These are phyloP conservation scores for Parambassis ranga DNA, from an alignment of 2,797 vertebrate genomes.

Conservation along the genomic window DNA sequence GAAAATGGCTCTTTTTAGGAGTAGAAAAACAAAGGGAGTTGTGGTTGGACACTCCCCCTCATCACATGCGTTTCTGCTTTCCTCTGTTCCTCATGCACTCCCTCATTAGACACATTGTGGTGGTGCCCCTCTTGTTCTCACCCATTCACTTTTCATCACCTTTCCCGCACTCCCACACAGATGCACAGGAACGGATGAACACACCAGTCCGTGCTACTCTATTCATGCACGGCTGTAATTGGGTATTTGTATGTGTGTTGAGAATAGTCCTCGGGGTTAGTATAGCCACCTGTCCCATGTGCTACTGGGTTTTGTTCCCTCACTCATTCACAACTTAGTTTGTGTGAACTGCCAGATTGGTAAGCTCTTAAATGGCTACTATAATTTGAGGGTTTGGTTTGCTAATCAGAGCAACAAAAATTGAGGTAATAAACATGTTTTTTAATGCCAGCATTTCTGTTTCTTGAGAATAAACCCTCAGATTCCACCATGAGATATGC, in stretches of 20 bases:
- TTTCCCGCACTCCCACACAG: constrained; percentile 1
- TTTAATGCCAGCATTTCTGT: no score
- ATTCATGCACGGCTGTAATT: constrained; percentile 52
- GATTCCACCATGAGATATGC: no score
- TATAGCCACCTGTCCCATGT: constrained; percentile 47
- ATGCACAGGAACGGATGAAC: constrained; percentile 21
- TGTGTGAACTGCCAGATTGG: neutral
- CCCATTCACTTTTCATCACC: constrained; percentile 42
- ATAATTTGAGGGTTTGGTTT: neutral
- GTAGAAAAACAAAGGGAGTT: constrained; percentile 53
- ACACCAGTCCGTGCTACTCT: constrained; percentile 1
- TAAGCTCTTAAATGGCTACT: neutral
- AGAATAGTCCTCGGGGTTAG: constrained; percentile 37
- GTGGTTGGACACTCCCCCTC: constrained; percentile 36
- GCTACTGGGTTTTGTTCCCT: constrained; percentile 34
- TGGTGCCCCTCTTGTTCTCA: constrained; percentile 43
- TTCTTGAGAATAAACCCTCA: no score
- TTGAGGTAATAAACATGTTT: no score
- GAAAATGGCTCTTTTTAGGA: constrained; percentile 32
- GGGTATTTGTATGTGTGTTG: constrained; percentile 20
- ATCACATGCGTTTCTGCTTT: constrained; percentile 28
- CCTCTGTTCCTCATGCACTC: constrained; percentile 31
- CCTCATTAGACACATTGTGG: constrained; percentile 47
- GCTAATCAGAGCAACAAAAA: no score
- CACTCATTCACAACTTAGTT: neutral